phyloP scores from a whole-genome alignment of 2,797 vertebrate species.

The Gastrophryne carolinensis region DNA sequence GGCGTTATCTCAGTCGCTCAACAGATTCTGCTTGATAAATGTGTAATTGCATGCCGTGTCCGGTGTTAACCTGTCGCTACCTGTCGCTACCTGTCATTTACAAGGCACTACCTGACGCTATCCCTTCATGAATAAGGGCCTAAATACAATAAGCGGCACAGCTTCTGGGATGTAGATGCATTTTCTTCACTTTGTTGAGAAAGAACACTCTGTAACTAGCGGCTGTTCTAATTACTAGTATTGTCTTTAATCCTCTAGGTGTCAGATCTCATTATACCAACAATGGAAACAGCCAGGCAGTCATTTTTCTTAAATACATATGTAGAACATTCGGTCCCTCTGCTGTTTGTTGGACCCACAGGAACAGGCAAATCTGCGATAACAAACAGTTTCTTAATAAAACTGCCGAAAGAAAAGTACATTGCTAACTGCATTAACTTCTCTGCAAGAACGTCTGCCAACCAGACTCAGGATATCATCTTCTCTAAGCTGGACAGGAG shows the following conservation, averaged over 20 bases:
- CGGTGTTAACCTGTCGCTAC: too few species aligned
- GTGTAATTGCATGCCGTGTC: too few species aligned
- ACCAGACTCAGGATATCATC: constrained; percentile 90
- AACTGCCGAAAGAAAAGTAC: constrained; percentile 80
- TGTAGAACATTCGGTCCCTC: constrained; percentile 77
- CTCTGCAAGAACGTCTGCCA: constrained; percentile 89
- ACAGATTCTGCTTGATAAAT: too few species aligned
- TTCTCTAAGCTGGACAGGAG: constrained; percentile 89
- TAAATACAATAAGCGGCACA: too few species aligned
- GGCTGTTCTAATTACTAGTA: background rate
- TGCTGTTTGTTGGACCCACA: constrained; percentile 88
- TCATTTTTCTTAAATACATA: constrained; percentile 85
- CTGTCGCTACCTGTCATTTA: too few species aligned
- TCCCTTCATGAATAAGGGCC: too few species aligned
- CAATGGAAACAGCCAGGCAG: constrained; percentile 86
- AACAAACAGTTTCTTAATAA: constrained; percentile 83
- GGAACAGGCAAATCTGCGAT: constrained; percentile 92
- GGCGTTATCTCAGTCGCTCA: too few species aligned
- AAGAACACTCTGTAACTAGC: too few species aligned
- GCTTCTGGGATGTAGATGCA: too few species aligned
- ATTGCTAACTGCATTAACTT: constrained; percentile 87
- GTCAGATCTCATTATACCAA: constrained; percentile 89
- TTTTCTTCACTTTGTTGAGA: background rate
- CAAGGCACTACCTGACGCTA: too few species aligned
- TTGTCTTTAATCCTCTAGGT: constrained; percentile 67